phyloP scores from a whole-genome alignment of 1,140 invertebrate genomes.

The Orchesella cincta region DNA sequence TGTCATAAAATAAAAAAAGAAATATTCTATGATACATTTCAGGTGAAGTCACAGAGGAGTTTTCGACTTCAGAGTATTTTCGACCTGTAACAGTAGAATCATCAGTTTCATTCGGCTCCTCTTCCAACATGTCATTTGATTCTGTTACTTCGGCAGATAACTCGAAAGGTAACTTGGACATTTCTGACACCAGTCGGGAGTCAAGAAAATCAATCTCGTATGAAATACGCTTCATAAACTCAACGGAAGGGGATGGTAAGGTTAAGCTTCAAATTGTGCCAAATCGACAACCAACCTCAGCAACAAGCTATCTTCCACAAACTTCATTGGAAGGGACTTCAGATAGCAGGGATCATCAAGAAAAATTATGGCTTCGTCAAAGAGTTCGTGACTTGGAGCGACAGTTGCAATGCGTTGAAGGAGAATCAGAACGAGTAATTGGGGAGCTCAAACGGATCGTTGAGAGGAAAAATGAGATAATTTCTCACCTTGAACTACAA shows the following conservation, averaged over 20 bases:
- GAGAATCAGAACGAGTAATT: neutral
- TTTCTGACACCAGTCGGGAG: neutral
- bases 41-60: neutral
- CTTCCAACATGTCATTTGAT: neutral
- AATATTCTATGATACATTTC: too few relatives aligned
- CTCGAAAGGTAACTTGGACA: neutral
- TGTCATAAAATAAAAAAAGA: neutral
- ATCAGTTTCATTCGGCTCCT: neutral
- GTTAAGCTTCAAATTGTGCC: constrained; percentile 19
- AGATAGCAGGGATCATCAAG: neutral
- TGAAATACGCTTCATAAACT: constrained; percentile 4
- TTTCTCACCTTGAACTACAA: constrained; percentile 8
- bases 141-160: neutral
- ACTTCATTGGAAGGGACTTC: neutral
- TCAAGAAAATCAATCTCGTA: neutral
- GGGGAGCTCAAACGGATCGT: neutral
- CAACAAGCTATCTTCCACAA: neutral
- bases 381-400: neutral
- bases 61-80: neutral
- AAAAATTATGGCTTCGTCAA: neutral
- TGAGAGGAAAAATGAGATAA: constrained; percentile 14
- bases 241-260: neutral
- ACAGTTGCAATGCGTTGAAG: neutral
- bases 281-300: neutral
- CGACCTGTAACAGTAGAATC: neutral